Evolutionary conservation across 2,888 invertebrate genomes (phyloP), one percentile per base, ranked within the genome.

Genomic region (Liodrosophila aerea): DNA sequence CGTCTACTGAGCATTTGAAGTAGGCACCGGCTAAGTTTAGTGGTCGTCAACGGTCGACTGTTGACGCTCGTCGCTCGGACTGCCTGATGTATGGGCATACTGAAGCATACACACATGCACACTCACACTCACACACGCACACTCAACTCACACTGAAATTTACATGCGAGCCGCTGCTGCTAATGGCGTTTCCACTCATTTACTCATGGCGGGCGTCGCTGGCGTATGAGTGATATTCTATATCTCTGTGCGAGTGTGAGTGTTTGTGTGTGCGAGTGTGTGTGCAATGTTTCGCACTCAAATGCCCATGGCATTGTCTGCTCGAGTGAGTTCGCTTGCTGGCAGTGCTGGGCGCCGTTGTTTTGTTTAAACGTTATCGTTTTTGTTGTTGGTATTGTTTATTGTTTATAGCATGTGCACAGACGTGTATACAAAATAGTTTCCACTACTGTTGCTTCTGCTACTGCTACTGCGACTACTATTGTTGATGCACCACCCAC

Each of bases 351-450:
- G 54, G 76, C 81, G 83, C 83, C 81, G 80, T 71, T 76, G 73
- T 83, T 83, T 81, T 83, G 83, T 75, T 80, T 83, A 67, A 70
- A 70, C 81, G 83, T 83, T 81, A 77, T 83, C 80, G 81, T 81
- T 80, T 67, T 81, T 83, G 81, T 83, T 81, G 76, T 73, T 80
- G 73, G 40, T 56, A 51, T 73, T 82, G 78, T 73, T 82, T 82
- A 76, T 82, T 76, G 80, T 80, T 80, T 72, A 80, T 80, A 64
- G 61, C 73, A 59, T 72, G 63, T 58, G 36, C 49, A 45, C 41
- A 31, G 43, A 53, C 36, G 13, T 43, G 37, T 51, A 53, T 34
- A 59, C 50, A 64, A 60, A 69, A 61, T 61, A 64, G 70, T 70
- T 69, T 60, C 36, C 46, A 57, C 45, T 69, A 52, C 52, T 11